Conservation (phyloP, 2,113 vertebrate species). For the Chlamydotis undulata region DNA sequence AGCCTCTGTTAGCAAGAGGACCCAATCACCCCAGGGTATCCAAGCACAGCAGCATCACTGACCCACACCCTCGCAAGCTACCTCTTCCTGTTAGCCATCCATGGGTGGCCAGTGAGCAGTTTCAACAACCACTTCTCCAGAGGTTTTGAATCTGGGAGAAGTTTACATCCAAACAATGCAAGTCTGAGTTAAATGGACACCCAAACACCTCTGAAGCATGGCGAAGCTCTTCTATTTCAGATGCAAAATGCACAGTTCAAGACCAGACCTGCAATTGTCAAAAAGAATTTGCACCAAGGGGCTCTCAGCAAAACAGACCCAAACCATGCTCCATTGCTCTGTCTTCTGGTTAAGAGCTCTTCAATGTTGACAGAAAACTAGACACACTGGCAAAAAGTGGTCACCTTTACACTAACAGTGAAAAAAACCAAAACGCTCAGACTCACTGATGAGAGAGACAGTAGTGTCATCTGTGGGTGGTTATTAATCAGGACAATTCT, state of each 20-base stretch:
- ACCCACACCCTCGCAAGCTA: not conserved
- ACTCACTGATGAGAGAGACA: not conserved
- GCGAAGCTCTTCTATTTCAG: not conserved
- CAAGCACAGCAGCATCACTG: not conserved
- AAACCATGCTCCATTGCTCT: rapidly evolving
- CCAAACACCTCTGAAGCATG: not conserved
- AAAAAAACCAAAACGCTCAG: not conserved
- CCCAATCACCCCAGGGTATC: no score
- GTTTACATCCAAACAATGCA: not conserved
- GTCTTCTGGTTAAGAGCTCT: not conserved
- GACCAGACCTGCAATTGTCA: not conserved
- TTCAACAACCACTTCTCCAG: not conserved
- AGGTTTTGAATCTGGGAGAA: not conserved
- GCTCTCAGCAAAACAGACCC: not conserved
- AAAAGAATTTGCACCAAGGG: not conserved
- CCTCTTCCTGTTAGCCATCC: not conserved
- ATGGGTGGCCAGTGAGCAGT: rapidly evolving
- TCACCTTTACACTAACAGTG: not conserved
- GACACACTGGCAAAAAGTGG: not conserved
- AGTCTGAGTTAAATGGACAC: not conserved
- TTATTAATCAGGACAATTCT: not conserved
- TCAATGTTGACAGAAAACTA: not conserved
- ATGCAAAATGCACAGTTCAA: not conserved
- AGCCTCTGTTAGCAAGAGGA: not conserved
- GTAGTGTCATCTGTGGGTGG: not conserved